Conservation (phyloP, 2,888 invertebrate genomes). For the Luperina testacea region DNA sequence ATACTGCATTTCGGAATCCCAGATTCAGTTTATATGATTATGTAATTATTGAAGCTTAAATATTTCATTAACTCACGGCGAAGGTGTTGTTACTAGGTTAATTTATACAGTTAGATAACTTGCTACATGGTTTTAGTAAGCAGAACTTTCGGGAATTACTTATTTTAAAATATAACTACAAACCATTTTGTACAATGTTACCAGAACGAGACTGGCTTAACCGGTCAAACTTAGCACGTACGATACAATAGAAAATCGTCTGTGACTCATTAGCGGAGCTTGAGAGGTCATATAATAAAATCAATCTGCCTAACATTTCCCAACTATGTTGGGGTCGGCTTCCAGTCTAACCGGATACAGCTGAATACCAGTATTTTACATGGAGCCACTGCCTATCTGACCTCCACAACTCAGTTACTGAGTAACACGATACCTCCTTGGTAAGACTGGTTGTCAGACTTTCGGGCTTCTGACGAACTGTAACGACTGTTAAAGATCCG, state of each 20-base stretch:
- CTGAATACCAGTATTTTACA: neutral
- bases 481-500: neutral
- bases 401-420: neutral
- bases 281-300: neutral
- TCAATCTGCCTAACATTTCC: neutral
- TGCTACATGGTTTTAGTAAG: neutral
- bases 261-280: too few relatives aligned
- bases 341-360: neutral
- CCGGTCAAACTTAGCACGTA: too few relatives aligned
- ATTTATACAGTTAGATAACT: neutral
- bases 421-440: neutral
- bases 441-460: neutral
- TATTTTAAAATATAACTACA: neutral
- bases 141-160: neutral
- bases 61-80: neutral
- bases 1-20: conserved; percentile 5
- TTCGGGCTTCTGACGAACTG: neutral
- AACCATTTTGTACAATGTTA: neutral
- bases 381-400: neutral
- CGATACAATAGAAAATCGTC: too few relatives aligned
- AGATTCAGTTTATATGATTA: conserved; percentile 14
- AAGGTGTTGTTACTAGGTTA: neutral
- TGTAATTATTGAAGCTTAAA: neutral
- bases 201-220: neutral
- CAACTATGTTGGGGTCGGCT: neutral